phyloP scores from a whole-genome alignment of 2,797 vertebrate genomes.

The Mus spretus region DNA sequence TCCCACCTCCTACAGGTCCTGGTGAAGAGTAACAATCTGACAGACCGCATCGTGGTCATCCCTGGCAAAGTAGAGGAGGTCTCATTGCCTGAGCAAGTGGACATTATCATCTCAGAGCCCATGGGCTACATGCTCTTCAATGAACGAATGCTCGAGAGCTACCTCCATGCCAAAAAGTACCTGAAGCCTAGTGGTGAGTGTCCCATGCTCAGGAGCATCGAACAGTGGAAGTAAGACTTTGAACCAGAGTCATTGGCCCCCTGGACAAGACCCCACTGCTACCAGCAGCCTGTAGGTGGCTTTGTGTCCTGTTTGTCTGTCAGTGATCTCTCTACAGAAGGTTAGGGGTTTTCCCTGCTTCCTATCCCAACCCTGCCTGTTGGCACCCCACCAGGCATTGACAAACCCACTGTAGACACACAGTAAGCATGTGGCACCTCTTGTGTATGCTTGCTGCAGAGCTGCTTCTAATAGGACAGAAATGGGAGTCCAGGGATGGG shows the following conservation, averaged over 20 bases:
- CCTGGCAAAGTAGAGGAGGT: constrained; percentile 98
- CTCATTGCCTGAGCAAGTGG: constrained; percentile 96
- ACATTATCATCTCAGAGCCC: constrained; percentile 98
- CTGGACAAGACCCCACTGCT: neutral
- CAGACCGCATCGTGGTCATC: constrained; percentile 95
- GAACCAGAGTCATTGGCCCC: neutral
- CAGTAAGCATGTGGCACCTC: neutral
- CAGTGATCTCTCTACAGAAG: neutral
- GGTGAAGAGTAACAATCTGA: constrained; percentile 97
- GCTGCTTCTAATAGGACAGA: neutral
- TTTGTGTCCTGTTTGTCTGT: neutral
- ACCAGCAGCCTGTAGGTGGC: neutral
- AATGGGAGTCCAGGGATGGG: neutral
- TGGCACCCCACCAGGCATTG: neutral
- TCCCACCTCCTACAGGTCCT: constrained; percentile 89
- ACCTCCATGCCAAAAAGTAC: constrained; percentile 99
- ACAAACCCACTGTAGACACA: neutral
- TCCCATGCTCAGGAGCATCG: neutral
- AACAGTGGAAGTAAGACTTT: neutral
- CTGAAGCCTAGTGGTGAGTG: constrained; percentile 95
- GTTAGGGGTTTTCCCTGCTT: neutral
- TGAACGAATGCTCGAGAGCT: constrained; percentile 98
- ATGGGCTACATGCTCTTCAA: constrained; percentile 99
- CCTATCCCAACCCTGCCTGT: fast-evolving
- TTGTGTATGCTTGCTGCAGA: fast-evolving